Base-by-base conservation (phyloP, 2,113 vertebrate species). In the Condylura cristata region DNA sequence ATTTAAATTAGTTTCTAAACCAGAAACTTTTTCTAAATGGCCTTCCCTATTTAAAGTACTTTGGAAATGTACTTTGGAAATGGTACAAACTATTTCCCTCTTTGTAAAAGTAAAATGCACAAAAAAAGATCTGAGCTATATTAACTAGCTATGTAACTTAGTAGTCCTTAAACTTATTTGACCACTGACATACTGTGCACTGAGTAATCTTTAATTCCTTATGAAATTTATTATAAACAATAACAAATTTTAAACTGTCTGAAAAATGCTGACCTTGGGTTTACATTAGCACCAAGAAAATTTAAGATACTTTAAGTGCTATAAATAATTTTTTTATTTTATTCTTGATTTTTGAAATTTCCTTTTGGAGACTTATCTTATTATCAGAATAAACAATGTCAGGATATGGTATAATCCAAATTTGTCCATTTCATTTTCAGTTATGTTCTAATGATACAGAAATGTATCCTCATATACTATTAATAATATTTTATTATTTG, bases 291-390 rank as follows among this genome's bases (percentile, higher is more conserved):
- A 16, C 6, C 41, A 82, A 72, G 24, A 75, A 82, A 11, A 63
- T 44, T 75, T 72, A 76, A 86, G 87, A 95, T 65, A 56, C 41
- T 96, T 71, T 95, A 65, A 93, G 75, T 61, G 39, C 22, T 89
- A 2, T 65, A n/a, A 51, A 37, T 82, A 81, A 82, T 74, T 58
- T 75, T 89, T 89, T 94, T 81, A 80, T 53, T 84, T 90, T 93
- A 32, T 65, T 93, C 41, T 94, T 95, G 41, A 79, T 51, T 94
- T 80, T 76, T 76, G 11, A 44, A 72, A 74, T 80, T 90, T 91
- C 32, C 20, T 72, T 56, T 71, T 60, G 30, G 17, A 26, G 84
- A 46, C 72, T 12, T 30, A 66, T 87, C 74, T 89, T 71, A 84
- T 71, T 68, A 41, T 53, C 53, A 58, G 91, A 17, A 90, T 30